Conservation (phyloP, 2,113 vertebrate species). For the Varanus salvator region DNA sequence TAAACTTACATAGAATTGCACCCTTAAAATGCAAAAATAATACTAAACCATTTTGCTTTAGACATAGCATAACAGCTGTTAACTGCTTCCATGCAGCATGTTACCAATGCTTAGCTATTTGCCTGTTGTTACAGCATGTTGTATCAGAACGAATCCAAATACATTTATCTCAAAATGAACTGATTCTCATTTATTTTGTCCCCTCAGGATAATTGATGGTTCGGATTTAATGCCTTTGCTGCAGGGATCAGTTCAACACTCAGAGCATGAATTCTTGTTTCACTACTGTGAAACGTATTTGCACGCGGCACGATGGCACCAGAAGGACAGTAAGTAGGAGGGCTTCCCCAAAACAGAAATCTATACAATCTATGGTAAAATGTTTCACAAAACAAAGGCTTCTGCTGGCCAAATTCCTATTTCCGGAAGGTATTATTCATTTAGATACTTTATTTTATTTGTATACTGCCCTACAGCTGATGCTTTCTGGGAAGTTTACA, state of each 20-base stretch:
- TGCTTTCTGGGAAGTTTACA: too few relatives aligned
- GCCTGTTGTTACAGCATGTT: background rate
- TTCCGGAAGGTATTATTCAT: background rate
- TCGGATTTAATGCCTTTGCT: slow-evolving; percentile 86
- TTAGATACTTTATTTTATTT: too few relatives aligned
- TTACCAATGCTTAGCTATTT: background rate
- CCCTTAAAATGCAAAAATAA: background rate
- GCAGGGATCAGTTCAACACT: slow-evolving; percentile 70
- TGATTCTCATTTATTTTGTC: background rate
- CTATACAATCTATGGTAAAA: accelerated
- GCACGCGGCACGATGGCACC: slow-evolving; percentile 89
- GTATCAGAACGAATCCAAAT: background rate
- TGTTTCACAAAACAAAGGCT: background rate
- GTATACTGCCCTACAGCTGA: too few relatives aligned
- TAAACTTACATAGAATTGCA: too few relatives aligned
- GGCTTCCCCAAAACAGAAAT: background rate
- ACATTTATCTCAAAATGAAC: background rate
- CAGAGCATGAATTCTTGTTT: slow-evolving; percentile 89
- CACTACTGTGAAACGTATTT: slow-evolving; percentile 88
- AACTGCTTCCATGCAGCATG: background rate
- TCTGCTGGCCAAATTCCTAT: background rate
- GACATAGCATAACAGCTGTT: background rate
- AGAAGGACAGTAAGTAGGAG: slow-evolving; percentile 80
- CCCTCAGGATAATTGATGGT: slow-evolving; percentile 85
- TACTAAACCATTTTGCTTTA: background rate